These are phyloP conservation scores for Scolopax bukidnonensis DNA, from an alignment of 2,797 vertebrate species.

Conservation along the genomic window DNA sequence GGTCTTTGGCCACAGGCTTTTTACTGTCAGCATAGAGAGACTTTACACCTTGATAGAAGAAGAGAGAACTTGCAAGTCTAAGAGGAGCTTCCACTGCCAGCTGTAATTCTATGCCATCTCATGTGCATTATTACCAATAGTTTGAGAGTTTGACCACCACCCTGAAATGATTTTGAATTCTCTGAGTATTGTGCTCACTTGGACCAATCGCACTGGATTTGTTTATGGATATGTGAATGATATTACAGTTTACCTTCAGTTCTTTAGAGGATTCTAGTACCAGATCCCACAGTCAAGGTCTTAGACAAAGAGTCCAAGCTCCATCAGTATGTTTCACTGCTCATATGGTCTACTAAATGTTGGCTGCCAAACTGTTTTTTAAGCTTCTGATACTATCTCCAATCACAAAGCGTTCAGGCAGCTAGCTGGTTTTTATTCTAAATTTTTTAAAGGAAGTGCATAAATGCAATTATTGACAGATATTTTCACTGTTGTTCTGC, in stretches of 20 bases:
- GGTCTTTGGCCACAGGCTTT: background rate
- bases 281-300: background rate
- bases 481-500: background rate
- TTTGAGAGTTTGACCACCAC: conserved; percentile 44
- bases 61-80: background rate
- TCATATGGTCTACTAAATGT: background rate
- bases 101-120: background rate
- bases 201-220: conserved; percentile 45
- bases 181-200: conserved; percentile 33
- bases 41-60: background rate
- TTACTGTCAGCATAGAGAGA: background rate
- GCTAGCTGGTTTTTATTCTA: background rate
- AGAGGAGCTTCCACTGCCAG: background rate
- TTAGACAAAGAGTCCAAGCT: conserved; percentile 6
- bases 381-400: background rate
- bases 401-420: background rate
- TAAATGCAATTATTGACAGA: background rate
- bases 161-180: conserved; percentile 50
- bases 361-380: background rate
- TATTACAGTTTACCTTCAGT: conserved; percentile 34
- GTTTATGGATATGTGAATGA: conserved; percentile 31
- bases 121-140: background rate
- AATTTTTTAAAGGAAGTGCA: background rate
- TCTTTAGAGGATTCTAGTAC: conserved; percentile 38
- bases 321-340: background rate